Percentiles rank a stretch among this genome's conserved stretches.
phyloP scores from a whole-genome alignment of 2,888 invertebrate species.

The Lasioglossum zephyrum region DNA sequence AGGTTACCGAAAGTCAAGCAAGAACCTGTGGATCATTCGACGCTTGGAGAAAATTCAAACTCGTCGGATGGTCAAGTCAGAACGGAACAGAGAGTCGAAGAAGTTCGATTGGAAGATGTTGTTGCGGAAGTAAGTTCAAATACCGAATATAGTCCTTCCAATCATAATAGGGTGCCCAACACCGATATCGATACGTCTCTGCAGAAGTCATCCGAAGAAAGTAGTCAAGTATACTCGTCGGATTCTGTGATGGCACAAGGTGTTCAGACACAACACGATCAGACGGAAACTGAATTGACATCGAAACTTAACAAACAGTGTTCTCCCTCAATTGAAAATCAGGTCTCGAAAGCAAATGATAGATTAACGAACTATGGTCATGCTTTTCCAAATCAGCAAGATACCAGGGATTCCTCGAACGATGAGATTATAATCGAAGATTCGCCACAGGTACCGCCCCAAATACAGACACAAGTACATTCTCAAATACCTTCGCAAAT shows the following conservation, averaged over 20 bases:
- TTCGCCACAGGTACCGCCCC: conserved; percentile 44
- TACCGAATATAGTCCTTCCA: conserved; percentile 78
- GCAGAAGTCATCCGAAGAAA: conserved; percentile 76
- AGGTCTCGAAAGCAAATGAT: conserved; percentile 63
- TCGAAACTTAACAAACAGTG: conserved; percentile 67
- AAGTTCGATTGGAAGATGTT: conserved; percentile 81
- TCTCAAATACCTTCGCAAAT: conserved; percentile 40
- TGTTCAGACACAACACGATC: conserved; percentile 69
- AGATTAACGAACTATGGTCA: conserved; percentile 72
- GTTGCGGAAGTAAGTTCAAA: conserved; percentile 81
- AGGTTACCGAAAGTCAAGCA: conserved; percentile 79
- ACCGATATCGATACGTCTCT: conserved; percentile 76
- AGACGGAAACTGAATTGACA: conserved; percentile 61
- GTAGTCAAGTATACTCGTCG: conserved; percentile 69
- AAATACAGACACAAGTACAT: conserved; percentile 46
- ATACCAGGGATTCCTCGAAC: conserved; percentile 68
- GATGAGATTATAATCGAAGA: conserved; percentile 78
- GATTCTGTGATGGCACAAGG: conserved; percentile 67
- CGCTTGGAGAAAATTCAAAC: conserved; percentile 82
- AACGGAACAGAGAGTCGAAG: conserved; percentile 82
- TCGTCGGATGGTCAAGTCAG: conserved; percentile 81
- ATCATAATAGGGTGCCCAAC: conserved; percentile 74
- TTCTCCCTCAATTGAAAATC: conserved; percentile 63
- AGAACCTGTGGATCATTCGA: conserved; percentile 78
- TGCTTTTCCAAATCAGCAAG: conserved; percentile 67